These are phyloP conservation scores for Poeciliopsis turrubarensis DNA, from an alignment of 2,113 vertebrate species.

Conservation along the genomic window DNA sequence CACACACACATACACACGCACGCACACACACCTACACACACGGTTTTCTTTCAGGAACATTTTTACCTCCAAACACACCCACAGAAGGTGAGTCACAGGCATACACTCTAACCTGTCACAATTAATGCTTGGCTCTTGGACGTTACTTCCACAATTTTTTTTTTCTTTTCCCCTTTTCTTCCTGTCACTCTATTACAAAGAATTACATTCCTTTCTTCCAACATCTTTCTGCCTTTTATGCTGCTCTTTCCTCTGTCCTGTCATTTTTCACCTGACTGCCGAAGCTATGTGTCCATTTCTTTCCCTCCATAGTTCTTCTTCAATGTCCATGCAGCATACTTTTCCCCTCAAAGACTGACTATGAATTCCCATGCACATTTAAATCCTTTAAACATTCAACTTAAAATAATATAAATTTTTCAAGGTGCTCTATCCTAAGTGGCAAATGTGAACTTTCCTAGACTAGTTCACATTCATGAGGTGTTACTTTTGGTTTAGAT, in stretches of 20 bases:
- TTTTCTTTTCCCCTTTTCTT: conserved; percentile 22
- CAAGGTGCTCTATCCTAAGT: too few species aligned
- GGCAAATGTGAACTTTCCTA: too few species aligned
- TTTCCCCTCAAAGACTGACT: too few species aligned
- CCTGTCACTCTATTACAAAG: conserved; percentile 36
- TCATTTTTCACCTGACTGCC: conserved; percentile 60
- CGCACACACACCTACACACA: conserved; percentile 22
- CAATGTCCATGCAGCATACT: background rate
- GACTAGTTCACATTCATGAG: too few species aligned
- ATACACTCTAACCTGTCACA: conserved; percentile 59
- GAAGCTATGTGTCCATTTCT: conserved; percentile 46
- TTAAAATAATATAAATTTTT: too few species aligned
- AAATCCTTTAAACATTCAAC: too few species aligned
- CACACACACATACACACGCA: conserved; percentile 7
- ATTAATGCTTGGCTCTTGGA: conserved; percentile 54
- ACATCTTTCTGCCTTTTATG: conserved; percentile 16
- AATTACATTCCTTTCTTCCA: conserved; percentile 17
- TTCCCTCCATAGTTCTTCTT: background rate
- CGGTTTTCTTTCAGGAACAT: conserved; percentile 15
- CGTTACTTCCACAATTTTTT: conserved; percentile 34
- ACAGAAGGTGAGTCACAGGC: conserved; percentile 9
- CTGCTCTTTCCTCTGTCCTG: background rate
- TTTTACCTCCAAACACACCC: conserved; percentile 7
- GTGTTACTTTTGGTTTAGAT: too few species aligned
- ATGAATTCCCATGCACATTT: too few species aligned